Percentiles rank a stretch among this genome's conserved stretches.
phyloP scores from a whole-genome alignment of 2,888 invertebrate genomes.

The Xanthostigma xanthostigma region DNA sequence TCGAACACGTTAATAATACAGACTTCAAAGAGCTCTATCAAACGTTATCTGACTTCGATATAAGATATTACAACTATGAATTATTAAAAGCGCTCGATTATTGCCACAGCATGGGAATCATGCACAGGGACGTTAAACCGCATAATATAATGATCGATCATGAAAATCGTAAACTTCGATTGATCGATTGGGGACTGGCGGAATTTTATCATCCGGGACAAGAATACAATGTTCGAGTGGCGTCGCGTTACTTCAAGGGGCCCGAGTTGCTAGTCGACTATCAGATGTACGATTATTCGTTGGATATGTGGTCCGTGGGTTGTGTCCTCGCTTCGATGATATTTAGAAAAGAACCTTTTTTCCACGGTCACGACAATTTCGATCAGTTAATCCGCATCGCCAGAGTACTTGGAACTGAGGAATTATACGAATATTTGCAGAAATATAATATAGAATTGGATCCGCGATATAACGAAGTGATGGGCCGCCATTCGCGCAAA shows the following conservation, averaged over 20 bases:
- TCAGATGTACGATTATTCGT: conserved; percentile 54
- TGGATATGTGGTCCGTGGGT: conserved; percentile 57
- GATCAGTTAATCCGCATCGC: conserved; percentile 27
- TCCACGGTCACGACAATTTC: conserved; percentile 34
- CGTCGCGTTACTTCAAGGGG: conserved; percentile 55
- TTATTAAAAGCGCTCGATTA: conserved; percentile 28
- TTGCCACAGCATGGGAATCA: conserved; percentile 20
- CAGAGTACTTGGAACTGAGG: conserved; percentile 15
- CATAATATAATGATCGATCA: conserved; percentile 77
- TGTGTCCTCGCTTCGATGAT: conserved; percentile 62
- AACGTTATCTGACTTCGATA: conserved; percentile 20
- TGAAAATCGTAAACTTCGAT: conserved; percentile 46
- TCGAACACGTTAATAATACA: conserved; percentile 3
- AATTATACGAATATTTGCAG: conserved; percentile 1
- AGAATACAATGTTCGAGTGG: conserved; percentile 56
- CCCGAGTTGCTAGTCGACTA: conserved; percentile 54
- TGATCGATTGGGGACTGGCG: conserved; percentile 57
- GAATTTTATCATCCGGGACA: conserved; percentile 57
- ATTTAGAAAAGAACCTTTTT: conserved; percentile 55
- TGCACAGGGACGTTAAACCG: conserved; percentile 45
- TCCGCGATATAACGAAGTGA: neutral
- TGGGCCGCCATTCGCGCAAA: conserved; percentile 2
- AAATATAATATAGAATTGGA: conserved; percentile 3
- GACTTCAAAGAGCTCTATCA: conserved; percentile 23
- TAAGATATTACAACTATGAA: conserved; percentile 29